A percentile compares a stretch with the other conserved stretches of the same genome.
These are phyloP conservation scores for Amphiura filiformis DNA, from an alignment of 35 echinoderm and acorn worm species.

Conservation along the genomic window DNA sequence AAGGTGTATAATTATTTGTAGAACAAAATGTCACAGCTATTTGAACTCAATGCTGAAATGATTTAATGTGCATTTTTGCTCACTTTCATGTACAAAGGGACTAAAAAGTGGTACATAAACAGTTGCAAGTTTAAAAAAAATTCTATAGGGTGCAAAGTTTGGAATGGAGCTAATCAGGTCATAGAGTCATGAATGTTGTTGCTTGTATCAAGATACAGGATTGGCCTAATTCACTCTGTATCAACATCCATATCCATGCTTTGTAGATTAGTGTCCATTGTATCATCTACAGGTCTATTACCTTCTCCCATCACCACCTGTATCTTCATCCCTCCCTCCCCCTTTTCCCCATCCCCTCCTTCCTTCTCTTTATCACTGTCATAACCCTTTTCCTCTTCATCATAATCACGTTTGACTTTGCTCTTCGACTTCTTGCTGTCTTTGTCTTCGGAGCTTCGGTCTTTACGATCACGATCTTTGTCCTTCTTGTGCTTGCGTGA, in stretches of 20 bases:
- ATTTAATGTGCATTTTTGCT: no score
- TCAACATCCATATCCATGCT: constrained; percentile 83
- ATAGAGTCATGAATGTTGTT: no score
- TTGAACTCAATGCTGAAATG: no score
- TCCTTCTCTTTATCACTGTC: constrained; percentile 57
- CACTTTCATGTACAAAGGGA: no score
- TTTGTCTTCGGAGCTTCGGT: constrained; percentile 35
- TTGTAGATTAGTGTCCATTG: constrained; percentile 52
- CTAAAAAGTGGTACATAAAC: no score
- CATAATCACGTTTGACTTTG: constrained; percentile 82
- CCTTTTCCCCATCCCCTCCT: constrained; percentile 7
- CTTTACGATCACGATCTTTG: background rate
- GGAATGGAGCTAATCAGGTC: no score
- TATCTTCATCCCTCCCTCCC: constrained; percentile 21
- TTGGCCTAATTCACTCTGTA: constrained; percentile 60
- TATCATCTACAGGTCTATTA: background rate
- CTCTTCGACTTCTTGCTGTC: constrained; percentile 42
- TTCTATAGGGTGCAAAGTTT: no score
- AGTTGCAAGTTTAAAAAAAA: no score
- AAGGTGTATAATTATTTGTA: no score
- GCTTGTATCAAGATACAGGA: no score
- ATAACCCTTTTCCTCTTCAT: constrained; percentile 86
- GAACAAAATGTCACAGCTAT: no score
- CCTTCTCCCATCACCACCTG: constrained; percentile 27
- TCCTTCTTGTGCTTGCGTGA: background rate